Evolutionary conservation across 2,888 invertebrate species (phyloP).

Genomic region (Yponomeuta cagnagella): DNA sequence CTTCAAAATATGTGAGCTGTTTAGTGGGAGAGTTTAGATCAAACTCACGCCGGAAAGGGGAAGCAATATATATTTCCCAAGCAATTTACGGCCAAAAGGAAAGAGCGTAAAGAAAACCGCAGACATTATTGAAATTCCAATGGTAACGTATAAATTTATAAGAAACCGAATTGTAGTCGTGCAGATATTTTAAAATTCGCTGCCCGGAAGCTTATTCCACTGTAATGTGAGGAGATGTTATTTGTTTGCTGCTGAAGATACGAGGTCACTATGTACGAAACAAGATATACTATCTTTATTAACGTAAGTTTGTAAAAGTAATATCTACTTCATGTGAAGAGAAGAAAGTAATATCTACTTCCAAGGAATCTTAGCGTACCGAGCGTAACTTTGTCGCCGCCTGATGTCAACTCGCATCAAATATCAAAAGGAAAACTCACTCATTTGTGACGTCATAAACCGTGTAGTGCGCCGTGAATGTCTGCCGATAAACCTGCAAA

Average conservation of each 20-base stretch:
- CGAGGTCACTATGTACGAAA: neutral
- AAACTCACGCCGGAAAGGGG: neutral
- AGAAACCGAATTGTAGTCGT: slow-evolving; percentile 42
- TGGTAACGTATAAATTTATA: slow-evolving; percentile 35
- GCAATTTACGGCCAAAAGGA: slow-evolving; percentile 5
- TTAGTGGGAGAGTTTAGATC: neutral
- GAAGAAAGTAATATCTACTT: no score
- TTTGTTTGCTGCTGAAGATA: slow-evolving; percentile 24
- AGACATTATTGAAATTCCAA: slow-evolving; percentile 20
- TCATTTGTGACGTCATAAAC: slow-evolving; percentile 94
- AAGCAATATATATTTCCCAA: slow-evolving; percentile 7
- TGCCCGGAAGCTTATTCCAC: neutral
- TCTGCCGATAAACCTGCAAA: slow-evolving; percentile 88
- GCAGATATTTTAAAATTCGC: slow-evolving; percentile 41
- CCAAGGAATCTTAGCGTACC: neutral
- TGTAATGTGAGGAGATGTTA: neutral
- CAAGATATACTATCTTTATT: neutral
- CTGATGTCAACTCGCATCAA: neutral
- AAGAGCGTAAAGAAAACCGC: neutral
- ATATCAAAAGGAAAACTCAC: slow-evolving; percentile 74
- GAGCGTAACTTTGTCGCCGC: neutral
- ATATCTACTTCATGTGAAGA: neutral
- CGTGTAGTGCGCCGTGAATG: slow-evolving; percentile 91
- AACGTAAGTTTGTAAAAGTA: neutral
- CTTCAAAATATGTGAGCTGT: neutral